Evolutionary conservation across 2,888 invertebrate species (phyloP).

Genomic region (Mythimna pallens): DNA sequence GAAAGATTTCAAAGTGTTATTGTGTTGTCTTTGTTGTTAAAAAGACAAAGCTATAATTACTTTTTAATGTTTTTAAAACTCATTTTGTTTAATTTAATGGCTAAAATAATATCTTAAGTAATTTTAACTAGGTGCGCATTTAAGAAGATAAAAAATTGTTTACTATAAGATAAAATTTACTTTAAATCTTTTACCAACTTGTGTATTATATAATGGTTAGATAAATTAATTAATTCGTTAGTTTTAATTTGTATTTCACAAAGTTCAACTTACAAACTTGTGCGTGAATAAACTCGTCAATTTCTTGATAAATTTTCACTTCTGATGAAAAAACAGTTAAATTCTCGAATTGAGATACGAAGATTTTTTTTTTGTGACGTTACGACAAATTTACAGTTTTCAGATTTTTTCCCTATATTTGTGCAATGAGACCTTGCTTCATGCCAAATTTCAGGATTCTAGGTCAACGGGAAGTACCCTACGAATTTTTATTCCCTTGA

Average conservation of each 20-base stretch:
- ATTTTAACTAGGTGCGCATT: constrained; percentile 5
- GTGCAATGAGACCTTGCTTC: too few relatives aligned
- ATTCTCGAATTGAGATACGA: too few relatives aligned
- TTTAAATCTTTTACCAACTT: not conserved
- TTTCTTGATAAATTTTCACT: not conserved
- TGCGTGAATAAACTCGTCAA: not conserved
- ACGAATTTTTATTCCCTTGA: too few relatives aligned
- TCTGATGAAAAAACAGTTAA: not conserved
- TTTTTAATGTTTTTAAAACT: constrained; percentile 45
- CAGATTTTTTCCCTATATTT: too few relatives aligned
- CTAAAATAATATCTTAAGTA: constrained; percentile 9
- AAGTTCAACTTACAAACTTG: not conserved
- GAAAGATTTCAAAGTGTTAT: constrained; percentile 43
- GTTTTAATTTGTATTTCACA: not conserved
- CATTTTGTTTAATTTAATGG: constrained; percentile 42
- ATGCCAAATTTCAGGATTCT: too few relatives aligned
- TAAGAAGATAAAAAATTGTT: not conserved
- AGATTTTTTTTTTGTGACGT: too few relatives aligned
- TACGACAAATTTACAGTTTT: too few relatives aligned
- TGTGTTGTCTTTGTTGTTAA: constrained; percentile 41
- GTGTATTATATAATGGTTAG: not conserved
- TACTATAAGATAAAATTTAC: not conserved
- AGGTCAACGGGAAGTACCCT: too few relatives aligned
- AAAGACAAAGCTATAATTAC: constrained; percentile 47
- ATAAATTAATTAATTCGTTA: not conserved